These are phyloP conservation scores for Melinaea marsaeus DNA, from an alignment of 2,888 invertebrate genomes.

Conservation along the genomic window DNA sequence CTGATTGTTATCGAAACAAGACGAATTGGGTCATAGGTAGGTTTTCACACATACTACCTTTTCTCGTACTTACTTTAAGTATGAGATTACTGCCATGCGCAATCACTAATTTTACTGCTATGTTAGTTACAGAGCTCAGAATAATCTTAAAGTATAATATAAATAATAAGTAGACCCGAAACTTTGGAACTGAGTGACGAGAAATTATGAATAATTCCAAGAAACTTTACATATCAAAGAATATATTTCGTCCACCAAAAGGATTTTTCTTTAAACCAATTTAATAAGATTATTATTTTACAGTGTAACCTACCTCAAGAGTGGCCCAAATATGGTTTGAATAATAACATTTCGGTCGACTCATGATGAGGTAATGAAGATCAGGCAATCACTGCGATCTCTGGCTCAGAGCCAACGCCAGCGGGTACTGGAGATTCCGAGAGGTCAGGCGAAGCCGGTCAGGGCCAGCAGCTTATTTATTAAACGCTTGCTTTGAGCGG, in stretches of 20 bases:
- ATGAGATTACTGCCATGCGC: no score
- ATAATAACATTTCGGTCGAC: slow-evolving; percentile 10
- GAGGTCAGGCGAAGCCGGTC: slow-evolving; percentile 16
- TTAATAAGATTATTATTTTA: neutral
- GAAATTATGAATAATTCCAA: no score
- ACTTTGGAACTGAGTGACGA: no score
- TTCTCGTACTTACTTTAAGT: neutral
- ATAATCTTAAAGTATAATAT: no score
- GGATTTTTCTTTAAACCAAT: neutral
- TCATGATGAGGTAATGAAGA: slow-evolving; percentile 18
- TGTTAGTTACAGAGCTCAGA: no score
- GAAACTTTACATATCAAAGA: neutral
- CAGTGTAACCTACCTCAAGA: slow-evolving; percentile 3
- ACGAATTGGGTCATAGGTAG: slow-evolving; percentile 17
- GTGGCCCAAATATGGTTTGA: slow-evolving; percentile 1
- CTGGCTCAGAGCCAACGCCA: slow-evolving; percentile 14
- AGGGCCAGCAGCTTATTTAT: slow-evolving; percentile 17
- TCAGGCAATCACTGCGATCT: slow-evolving; percentile 13
- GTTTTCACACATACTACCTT: slow-evolving; percentile 11
- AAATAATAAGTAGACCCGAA: no score
- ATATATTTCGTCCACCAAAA: neutral
- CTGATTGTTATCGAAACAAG: slow-evolving; percentile 8
- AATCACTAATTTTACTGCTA: no score
- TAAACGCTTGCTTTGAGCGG: slow-evolving; percentile 13
- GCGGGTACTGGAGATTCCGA: slow-evolving; percentile 7